Evolutionary conservation across 2,113 vertebrate species (phyloP), one percentile per base, ranked within the genome.

Genomic region (Ictalurus punctatus): DNA sequence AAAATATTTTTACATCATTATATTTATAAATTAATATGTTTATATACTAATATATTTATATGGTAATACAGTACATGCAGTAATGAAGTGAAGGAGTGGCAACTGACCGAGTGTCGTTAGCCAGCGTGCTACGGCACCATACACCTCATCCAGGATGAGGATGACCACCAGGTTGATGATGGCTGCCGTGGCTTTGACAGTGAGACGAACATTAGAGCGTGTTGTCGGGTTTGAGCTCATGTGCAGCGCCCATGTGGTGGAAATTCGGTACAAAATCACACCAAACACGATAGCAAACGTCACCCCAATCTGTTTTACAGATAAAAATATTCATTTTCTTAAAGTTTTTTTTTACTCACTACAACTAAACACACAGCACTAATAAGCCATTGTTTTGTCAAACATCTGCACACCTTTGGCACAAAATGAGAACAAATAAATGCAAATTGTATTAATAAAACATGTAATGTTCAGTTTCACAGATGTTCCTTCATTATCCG

Each of bases 111-210:
- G 96, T 65, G 96, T 95, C 19, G 98, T 99, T n/a, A 99, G 97
- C 98, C 98, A 99, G 34, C 97, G 91, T 0, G 98, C 98, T 7
- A 99, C 97, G 88, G 97, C 97, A 74, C 97, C 98, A 0, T 99
- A 99, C 0, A 99, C 97, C 92, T 99, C 98, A 2, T 99, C 98
- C 93, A 99, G 94, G 79, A 99, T 97, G 92, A 99, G 97, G 92
- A 99, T 99, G 87, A 99, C 97, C 84, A 99, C 98, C 86, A 99
- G 94, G 94, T 99, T 99, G 91, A 99, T 99, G 90, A 99, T 99
- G 90, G 99, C 98, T 0, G 98, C 98, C 0, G 98, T 99, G 90
- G 98, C 98, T 0, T 98, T 99, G 88, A 99, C 98, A 0, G 98
- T 99, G 91, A 98, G 96, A 1, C 97, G 95, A 0, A 97, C 97